Base-by-base conservation (phyloP, 2,888 invertebrate species). In the Sphecodes monilicornis region DNA sequence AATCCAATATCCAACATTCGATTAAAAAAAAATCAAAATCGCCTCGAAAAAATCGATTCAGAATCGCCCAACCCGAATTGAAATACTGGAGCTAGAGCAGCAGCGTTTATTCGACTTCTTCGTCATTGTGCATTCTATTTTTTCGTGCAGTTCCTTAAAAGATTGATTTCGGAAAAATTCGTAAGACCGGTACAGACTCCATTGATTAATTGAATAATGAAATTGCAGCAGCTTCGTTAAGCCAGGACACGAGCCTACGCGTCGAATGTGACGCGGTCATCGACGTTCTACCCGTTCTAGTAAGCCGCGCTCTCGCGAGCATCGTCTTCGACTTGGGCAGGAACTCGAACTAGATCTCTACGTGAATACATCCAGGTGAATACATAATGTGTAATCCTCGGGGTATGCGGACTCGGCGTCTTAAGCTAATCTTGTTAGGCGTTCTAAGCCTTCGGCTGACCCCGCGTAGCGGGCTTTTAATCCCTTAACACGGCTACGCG, bases 341-440 rank as follows among this genome's bases (percentile, higher is more conserved):
- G 84, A 86, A 87, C 87, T 86, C 92, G 88, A 92, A 91, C 91
- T 93, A 92, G 92, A 92, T 93, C 92, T 92, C 88, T 90, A 88
- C 91, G 92, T 91, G 92, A 92, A 92, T 92, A 92, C 90, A 93
- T 92, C 93, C 93, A 93, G 93, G 93, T 93, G 94, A 94, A 94
- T 94, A 93, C 94, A 94, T 94, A 94, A 94, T 94, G 91, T 93
- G 92, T 94, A 94, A 94, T 94, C 94, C 94, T 93, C 91, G 90
- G 92, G 91, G 93, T 94, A 94, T 94, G 94, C 93, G 93, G 92
- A 93, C 92, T 92, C 92, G 92, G 91, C 93, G 93, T 93, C 94
- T 94, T 94, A 93, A 92, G 93, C 94, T 94, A 94, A 94, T 94
- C 94, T 94, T 94, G 94, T 94, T 94, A 94, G 94, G 91, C 90